Conservation (phyloP, 1,140 invertebrate species). For the Heliconius hermathena region DNA sequence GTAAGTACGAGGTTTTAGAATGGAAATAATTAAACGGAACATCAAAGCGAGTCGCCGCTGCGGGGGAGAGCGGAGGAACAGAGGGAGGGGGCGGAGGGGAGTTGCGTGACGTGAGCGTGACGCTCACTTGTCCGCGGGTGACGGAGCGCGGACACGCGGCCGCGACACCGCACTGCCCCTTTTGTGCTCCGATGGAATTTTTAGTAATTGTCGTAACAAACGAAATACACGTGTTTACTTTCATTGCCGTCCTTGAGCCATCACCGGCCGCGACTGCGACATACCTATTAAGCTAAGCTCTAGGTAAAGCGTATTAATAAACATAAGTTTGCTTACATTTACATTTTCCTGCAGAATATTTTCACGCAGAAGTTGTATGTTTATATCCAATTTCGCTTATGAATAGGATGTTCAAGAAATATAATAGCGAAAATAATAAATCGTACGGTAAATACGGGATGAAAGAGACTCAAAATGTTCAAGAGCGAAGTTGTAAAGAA, state of each 20-base stretch:
- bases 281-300: neutral
- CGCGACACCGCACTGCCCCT: neutral
- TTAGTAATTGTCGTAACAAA: slow-evolving; percentile 7
- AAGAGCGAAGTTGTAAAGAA: slow-evolving; percentile 8
- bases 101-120: neutral
- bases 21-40: slow-evolving; percentile 24
- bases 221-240: neutral
- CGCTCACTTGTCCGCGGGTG: slow-evolving; percentile 8
- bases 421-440: neutral
- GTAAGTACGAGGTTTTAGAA: slow-evolving; percentile 23
- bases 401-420: neutral
- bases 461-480: neutral
- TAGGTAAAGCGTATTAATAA: neutral
- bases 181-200: neutral
- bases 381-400: neutral
- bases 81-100: neutral
- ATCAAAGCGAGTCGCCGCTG: slow-evolving; percentile 1
- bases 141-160: neutral
- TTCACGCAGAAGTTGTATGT: neutral
- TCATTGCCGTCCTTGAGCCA: neutral
- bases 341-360: neutral
- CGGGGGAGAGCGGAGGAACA: neutral
- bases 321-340: neutral
- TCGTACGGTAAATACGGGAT: neutral
- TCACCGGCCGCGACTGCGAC: neutral